Evolutionary conservation across 2,113 vertebrate species (phyloP).

Genomic region (Aegithalos caudatus): DNA sequence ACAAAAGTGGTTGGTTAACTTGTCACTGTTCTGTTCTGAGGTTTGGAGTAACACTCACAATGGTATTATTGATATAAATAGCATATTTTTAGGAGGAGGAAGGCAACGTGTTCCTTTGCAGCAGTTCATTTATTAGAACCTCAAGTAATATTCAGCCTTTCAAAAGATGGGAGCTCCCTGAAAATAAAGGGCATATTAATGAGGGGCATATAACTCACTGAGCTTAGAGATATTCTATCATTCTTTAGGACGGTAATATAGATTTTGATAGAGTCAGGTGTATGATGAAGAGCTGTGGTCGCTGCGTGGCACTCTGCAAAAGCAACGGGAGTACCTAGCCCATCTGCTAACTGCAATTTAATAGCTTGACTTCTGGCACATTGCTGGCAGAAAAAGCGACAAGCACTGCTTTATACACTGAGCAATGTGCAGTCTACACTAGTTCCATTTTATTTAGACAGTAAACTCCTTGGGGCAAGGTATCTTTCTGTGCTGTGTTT

Average conservation of each 20-base stretch:
- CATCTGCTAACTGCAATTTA: constrained; percentile 46
- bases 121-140: constrained; percentile 65
- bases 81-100: constrained; percentile 48
- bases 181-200: constrained; percentile 56
- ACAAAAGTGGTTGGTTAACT: constrained; percentile 73
- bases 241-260: background rate
- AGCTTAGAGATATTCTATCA: background rate
- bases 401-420: constrained; percentile 11
- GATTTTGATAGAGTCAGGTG: constrained; percentile 12
- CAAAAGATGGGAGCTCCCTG: constrained; percentile 16
- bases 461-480: constrained; percentile 55
- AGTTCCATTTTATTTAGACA: constrained; percentile 57
- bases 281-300: background rate
- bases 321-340: constrained; percentile 9
- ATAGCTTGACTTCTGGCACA: constrained; percentile 43
- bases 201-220: background rate
- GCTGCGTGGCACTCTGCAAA: background rate
- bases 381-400: constrained; percentile 31
- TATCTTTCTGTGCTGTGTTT: background rate
- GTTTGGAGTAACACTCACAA: constrained; percentile 50
- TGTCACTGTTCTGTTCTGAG: constrained; percentile 71
- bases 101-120: constrained; percentile 54
- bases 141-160: constrained; percentile 53
- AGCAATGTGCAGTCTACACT: constrained; percentile 26
- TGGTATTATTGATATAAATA: constrained; percentile 70